phyloP scores from a whole-genome alignment of 2,113 vertebrate species.

The Camelus dromedarius region DNA sequence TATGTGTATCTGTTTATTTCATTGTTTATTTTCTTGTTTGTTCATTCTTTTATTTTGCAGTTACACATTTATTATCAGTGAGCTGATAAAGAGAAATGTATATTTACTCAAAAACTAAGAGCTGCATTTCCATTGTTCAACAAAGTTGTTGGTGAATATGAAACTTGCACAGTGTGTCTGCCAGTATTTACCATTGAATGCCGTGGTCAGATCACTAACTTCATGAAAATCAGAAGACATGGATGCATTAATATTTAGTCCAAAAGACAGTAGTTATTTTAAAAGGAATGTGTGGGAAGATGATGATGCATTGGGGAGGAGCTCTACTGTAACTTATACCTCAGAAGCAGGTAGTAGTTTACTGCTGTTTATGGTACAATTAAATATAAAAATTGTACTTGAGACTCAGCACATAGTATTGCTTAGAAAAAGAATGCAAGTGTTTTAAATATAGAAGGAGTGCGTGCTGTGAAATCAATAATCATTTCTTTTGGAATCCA shows the following conservation, averaged over 20 bases:
- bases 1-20: neutral
- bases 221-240: neutral
- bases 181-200: neutral
- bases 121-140: neutral
- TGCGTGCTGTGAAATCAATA: neutral
- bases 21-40: neutral
- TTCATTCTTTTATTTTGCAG: neutral
- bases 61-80: neutral
- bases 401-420: neutral
- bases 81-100: neutral
- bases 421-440: neutral
- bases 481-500: neutral
- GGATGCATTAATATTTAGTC: neutral
- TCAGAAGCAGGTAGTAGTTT: neutral
- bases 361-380: neutral
- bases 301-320: neutral
- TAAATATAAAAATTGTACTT: neutral
- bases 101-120: constrained; percentile 24
- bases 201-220: neutral
- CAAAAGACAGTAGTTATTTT: neutral
- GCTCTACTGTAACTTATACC: neutral
- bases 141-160: neutral
- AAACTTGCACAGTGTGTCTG: neutral
- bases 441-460: neutral
- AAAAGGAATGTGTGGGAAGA: neutral